Evolutionary conservation across 2,113 vertebrate species (phyloP), one percentile per base, ranked within the genome.

Genomic region (Scalopus aquaticus): DNA sequence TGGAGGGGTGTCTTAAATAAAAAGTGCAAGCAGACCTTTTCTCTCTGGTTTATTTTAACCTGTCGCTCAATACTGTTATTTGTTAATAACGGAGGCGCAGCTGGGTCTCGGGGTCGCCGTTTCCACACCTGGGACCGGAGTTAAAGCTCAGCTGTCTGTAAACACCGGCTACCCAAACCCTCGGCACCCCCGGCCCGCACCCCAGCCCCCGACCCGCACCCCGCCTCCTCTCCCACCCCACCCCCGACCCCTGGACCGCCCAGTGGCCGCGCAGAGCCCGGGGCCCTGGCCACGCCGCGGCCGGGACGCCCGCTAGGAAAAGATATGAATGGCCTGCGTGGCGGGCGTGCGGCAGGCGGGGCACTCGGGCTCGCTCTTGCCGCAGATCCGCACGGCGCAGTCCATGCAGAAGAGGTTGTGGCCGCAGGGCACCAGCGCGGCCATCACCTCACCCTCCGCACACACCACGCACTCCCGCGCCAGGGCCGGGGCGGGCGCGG

Each of bases 371-470:
- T 99, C 98, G 0, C 98, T 97, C 2, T 98, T 99, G 97, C 99
- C 99, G 60, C 99, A 99, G 98, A 99, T 99, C 93, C 99, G 99
- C 81, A 99, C 98, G 0, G 99, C 99, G 0, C 99, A 99, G 96
- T 99, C 99, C 99, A 99, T 99, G 98, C 99, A 99, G 98, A 99
- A 99, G 86, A 99, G 99, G 98, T 99, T 99, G 98, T 99, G 99
- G 94, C 99, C 99, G 13, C 99, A 99, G 84, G 99, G 99, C 95
- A 99, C 99, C 85, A 99, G 96, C 1, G 99, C 99, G 0, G 99
- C 99, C 1, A 99, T 99, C 88, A 99, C 99, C 98, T 99, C 99
- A 22, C 99, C 99, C 97, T 99, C 99, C 0, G 99, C 99, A 74
- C 99, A 99, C 94, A 99, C 99, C 91, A 99, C 99, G 96, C 99